Percentiles rank a stretch among this genome's conserved stretches.
These are phyloP conservation scores for Ericerus pela DNA, from an alignment of 1,140 invertebrate genomes.

Conservation along the genomic window DNA sequence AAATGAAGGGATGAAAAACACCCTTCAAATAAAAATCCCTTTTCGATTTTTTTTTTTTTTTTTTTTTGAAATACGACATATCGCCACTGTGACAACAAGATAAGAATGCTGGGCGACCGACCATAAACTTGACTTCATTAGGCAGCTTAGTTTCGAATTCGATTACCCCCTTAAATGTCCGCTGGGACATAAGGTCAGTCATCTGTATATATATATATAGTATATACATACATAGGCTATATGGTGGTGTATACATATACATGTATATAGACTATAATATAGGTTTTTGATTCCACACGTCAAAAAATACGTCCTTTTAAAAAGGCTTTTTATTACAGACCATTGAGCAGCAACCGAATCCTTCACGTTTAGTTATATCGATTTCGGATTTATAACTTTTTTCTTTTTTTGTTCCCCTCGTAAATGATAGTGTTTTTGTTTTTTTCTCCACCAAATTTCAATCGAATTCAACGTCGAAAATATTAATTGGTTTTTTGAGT, in stretches of 20 bases:
- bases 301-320: background rate
- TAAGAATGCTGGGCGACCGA: constrained; percentile 6
- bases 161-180: constrained; percentile 3
- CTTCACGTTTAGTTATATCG: constrained; percentile 2
- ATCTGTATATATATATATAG: background rate
- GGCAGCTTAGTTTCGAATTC: constrained; percentile 6
- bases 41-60: too few relatives aligned
- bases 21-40: too few relatives aligned
- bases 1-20: too few relatives aligned
- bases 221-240: background rate
- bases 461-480: too few relatives aligned
- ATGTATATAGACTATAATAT: background rate
- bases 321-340: constrained; percentile 1
- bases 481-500: too few relatives aligned
- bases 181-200: constrained; percentile 3
- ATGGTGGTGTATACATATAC: background rate
- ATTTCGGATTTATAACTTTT: background rate
- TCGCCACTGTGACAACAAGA: constrained; percentile 10
- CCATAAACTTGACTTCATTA: constrained; percentile 11
- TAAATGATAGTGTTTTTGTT: too few relatives aligned
- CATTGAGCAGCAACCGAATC: constrained; percentile 3
- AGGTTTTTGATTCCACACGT: too few relatives aligned
- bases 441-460: too few relatives aligned
- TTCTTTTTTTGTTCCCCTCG: too few relatives aligned
- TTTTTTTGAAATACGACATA: too few relatives aligned